Percentiles rank a stretch among this genome's conserved stretches.
Conservation (phyloP, 2,888 invertebrate genomes). For the Tipula lateralis region DNA sequence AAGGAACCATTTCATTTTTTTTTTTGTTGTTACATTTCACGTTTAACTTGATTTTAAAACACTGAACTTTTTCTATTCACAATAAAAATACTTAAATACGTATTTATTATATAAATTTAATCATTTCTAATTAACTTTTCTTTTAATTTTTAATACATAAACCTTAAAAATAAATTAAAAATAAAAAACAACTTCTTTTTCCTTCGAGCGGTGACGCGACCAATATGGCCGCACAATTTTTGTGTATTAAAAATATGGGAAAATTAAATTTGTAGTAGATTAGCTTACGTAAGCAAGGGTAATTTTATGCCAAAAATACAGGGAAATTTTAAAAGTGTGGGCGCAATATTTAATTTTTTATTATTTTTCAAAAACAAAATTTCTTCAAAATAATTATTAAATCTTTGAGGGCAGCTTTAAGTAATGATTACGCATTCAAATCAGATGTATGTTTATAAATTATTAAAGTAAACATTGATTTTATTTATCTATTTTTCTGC, state of each 20-base stretch:
- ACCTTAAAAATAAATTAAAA: constrained; percentile 26
- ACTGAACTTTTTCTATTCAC: constrained; percentile 3
- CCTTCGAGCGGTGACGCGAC: constrained; percentile 32
- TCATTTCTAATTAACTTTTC: neutral
- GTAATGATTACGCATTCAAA: no score
- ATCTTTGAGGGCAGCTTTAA: no score
- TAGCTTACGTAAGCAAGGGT: constrained; percentile 28
- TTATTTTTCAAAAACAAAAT: no score
- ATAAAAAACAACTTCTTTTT: constrained; percentile 29
- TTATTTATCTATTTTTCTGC: neutral
- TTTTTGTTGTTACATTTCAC: neutral
- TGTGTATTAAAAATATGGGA: neutral
- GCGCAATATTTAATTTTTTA: neutral
- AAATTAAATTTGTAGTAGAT: constrained; percentile 27
- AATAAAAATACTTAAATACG: neutral
- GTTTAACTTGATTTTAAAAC: neutral
- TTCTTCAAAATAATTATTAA: no score
- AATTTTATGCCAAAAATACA: neutral
- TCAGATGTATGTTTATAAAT: no score
- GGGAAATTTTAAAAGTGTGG: neutral
- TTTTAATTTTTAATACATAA: constrained; percentile 26
- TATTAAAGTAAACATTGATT: neutral
- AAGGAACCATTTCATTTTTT: neutral
- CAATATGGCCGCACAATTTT: constrained; percentile 33
- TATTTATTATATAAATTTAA: constrained; percentile 4